phyloP scores from a whole-genome alignment of 2,113 vertebrate species.

The Myanophis thanlyinensis region DNA sequence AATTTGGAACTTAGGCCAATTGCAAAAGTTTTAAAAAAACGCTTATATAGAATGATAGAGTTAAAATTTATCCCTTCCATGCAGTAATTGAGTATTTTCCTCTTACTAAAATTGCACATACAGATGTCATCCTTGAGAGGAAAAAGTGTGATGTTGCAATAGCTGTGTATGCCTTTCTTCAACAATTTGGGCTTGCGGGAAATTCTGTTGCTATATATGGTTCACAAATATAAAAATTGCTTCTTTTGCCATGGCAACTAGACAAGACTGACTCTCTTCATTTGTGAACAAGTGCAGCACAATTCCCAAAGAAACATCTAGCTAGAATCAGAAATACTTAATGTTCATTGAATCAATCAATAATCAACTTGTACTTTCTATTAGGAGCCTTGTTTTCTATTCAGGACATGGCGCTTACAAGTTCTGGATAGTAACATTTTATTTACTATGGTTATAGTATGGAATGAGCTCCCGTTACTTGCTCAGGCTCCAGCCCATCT shows the following conservation, averaged over 20 bases:
- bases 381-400: neutral
- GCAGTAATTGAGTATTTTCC: neutral
- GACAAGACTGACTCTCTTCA: constrained; percentile 12
- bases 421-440: neutral
- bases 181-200: constrained; percentile 54
- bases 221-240: constrained; percentile 52
- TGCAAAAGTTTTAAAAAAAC: constrained; percentile 15
- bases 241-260: constrained; percentile 28
- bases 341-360: neutral
- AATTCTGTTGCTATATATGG: constrained; percentile 41
- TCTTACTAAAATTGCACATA: neutral
- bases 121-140: neutral
- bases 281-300: neutral
- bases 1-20: constrained; percentile 14
- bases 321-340: neutral
- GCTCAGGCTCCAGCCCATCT: neutral
- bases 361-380: neutral
- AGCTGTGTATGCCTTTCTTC: constrained; percentile 50
- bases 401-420: neutral
- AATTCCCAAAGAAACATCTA: constrained; percentile 3
- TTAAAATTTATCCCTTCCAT: neutral
- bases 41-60: neutral
- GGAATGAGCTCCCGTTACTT: neutral
- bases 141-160: constrained; percentile 32
- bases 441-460: neutral